These are phyloP conservation scores for Enteromius treurensis DNA, from an alignment of 2,797 vertebrate species.

Conservation along the genomic window DNA sequence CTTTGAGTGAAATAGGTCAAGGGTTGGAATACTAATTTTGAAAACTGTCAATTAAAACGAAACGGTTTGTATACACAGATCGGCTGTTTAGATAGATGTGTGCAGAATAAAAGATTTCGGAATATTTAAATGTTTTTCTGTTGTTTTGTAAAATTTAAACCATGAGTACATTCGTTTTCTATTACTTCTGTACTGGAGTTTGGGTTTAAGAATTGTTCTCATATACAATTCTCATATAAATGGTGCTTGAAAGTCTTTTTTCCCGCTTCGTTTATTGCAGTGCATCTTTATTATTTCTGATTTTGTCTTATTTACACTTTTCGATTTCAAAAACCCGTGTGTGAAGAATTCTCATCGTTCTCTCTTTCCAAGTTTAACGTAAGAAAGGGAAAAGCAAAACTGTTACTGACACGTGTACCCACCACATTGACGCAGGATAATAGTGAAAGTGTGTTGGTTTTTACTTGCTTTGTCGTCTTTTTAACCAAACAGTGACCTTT, in stretches of 20 bases:
- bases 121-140: too few species aligned
- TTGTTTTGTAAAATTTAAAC: neutral
- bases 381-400: neutral
- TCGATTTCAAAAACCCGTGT: neutral
- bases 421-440: conserved; percentile 14
- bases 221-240: neutral
- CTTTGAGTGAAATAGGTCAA: neutral
- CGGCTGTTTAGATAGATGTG: too few species aligned
- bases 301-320: neutral
- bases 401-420: neutral
- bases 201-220: too few species aligned
- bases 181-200: too few species aligned
- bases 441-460: conserved; percentile 23
- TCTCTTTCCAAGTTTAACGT: neutral
- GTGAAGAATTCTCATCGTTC: neutral
- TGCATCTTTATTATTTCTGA: neutral
- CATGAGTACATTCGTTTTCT: neutral
- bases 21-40: neutral
- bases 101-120: neutral
- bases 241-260: neutral
- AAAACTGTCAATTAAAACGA: neutral
- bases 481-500: conserved; percentile 69
- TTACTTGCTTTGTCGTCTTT: conserved; percentile 52
- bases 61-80: neutral
- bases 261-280: neutral